Conservation (phyloP, 2,113 vertebrate species). For the Ciconia stormi region DNA sequence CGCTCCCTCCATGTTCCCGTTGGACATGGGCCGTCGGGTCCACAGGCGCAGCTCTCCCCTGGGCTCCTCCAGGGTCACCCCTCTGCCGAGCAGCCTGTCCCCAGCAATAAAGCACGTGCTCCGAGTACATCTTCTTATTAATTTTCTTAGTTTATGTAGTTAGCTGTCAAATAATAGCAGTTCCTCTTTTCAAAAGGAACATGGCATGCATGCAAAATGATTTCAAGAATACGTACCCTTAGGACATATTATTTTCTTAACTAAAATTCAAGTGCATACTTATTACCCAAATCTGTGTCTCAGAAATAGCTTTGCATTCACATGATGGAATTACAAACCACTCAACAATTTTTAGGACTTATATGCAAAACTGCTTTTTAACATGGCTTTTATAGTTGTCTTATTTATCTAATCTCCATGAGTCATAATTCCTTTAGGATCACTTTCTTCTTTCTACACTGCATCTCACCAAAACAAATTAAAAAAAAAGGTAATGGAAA, state of each 20-base stretch:
- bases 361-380: conserved; percentile 38
- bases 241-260: conserved; percentile 57
- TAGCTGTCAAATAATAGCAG: conserved; percentile 44
- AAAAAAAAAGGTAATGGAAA: neutral
- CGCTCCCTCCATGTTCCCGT: rapidly evolving
- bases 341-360: conserved; percentile 26
- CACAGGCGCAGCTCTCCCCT: neutral
- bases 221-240: neutral
- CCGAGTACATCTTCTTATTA: neutral
- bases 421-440: conserved; percentile 59
- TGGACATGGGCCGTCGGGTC: rapidly evolving
- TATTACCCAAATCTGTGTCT: conserved; percentile 37
- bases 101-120: neutral
- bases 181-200: neutral
- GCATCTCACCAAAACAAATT: conserved; percentile 26
- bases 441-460: neutral
- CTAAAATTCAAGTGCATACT: conserved; percentile 51
- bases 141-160: neutral
- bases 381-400: conserved; percentile 4
- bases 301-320: neutral
- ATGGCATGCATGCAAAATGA: neutral
- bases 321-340: conserved; percentile 38
- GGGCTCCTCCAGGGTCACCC: neutral
- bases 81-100: neutral
- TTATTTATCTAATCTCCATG: conserved; percentile 54